These are phyloP conservation scores for Gnathonemus longibarbis DNA, from an alignment of 2,113 vertebrate species.

Conservation along the genomic window DNA sequence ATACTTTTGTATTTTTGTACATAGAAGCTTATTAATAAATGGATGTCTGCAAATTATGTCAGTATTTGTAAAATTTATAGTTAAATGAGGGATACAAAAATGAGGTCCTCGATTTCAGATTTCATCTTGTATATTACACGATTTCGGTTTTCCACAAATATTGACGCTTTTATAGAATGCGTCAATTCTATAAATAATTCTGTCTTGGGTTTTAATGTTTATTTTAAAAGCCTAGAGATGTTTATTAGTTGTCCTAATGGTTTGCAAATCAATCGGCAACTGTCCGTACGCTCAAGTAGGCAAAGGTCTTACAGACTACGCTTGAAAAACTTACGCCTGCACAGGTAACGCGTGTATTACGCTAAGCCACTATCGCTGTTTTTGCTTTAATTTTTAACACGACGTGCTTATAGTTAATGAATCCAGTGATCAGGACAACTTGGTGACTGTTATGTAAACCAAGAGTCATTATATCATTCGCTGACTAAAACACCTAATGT, in stretches of 20 bases:
- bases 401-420: not conserved
- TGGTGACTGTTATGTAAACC: not conserved
- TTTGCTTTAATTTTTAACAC: not conserved
- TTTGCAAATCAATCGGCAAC: not conserved
- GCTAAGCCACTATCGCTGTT: not conserved
- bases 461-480: not conserved
- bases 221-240: not conserved
- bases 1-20: not conserved
- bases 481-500: not conserved
- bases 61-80: not conserved
- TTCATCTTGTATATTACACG: not conserved
- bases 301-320: not conserved
- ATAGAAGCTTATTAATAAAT: not conserved
- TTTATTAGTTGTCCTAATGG: not conserved
- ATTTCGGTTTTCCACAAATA: not conserved
- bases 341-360: not conserved
- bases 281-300: not conserved
- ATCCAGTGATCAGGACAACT: not conserved
- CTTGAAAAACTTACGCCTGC: not conserved
- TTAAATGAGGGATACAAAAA: not conserved
- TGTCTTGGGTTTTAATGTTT: not conserved
- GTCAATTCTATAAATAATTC: not conserved
- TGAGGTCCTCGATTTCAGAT: not conserved
- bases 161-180: not conserved
- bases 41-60: not conserved